Evolutionary conservation across 2,888 invertebrate genomes (phyloP).

Genomic region (Xylota segnis): DNA sequence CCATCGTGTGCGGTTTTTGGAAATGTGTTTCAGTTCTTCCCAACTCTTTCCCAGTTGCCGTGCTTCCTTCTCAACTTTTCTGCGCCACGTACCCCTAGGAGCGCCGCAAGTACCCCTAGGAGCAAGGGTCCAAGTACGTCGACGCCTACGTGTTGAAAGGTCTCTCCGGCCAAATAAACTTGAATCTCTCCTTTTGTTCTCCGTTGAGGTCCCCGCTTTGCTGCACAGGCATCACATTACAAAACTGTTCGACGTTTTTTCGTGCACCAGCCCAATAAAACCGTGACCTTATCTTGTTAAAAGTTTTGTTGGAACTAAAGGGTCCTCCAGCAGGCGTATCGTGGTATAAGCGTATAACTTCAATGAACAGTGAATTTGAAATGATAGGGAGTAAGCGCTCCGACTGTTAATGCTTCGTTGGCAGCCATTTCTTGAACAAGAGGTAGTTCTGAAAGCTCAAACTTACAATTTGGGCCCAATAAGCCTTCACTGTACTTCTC

Average conservation of each 20-base stretch:
- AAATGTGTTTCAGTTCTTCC: no score
- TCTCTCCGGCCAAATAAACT: slow-evolving; percentile 15
- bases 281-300: not conserved
- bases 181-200: slow-evolving; percentile 12
- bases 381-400: slow-evolving; percentile 1
- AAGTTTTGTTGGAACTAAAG: slow-evolving; percentile 15
- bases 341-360: no score
- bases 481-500: slow-evolving; percentile 5
- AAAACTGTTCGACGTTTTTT: slow-evolving; percentile 5
- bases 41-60: no score
- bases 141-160: slow-evolving; percentile 19
- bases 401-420: not conserved
- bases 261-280: slow-evolving; percentile 22
- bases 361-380: not conserved
- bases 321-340: slow-evolving; percentile 1
- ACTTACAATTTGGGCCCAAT: slow-evolving; percentile 47
- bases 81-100: no score
- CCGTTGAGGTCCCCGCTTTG: not conserved
- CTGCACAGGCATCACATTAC: not conserved
- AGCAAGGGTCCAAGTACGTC: slow-evolving; percentile 10
- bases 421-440: slow-evolving; percentile 27
- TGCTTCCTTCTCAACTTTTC: no score
- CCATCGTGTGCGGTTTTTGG: no score
- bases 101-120: no score
- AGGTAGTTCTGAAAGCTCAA: not conserved